These are phyloP conservation scores for Atlantisia rogersi DNA, from an alignment of 2,113 vertebrate species.

Conservation along the genomic window DNA sequence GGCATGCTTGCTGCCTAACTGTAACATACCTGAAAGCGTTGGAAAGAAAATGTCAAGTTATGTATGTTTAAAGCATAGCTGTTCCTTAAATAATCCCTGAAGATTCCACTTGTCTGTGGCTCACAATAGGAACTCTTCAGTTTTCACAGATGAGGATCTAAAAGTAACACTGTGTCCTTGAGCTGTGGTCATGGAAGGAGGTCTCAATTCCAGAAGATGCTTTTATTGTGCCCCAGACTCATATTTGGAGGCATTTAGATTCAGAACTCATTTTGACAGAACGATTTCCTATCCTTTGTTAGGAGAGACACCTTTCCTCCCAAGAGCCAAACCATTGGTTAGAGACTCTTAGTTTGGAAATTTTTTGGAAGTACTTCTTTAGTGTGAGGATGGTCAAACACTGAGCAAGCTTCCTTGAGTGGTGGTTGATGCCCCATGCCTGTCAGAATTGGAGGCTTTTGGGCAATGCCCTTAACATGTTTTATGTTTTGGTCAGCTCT, in stretches of 20 bases:
- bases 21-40: not conserved
- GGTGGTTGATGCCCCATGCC: rapidly evolving
- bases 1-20: not conserved
- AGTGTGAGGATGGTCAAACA: rapidly evolving
- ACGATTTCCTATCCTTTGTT: not conserved
- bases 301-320: not conserved
- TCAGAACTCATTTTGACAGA: not conserved
- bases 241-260: not conserved
- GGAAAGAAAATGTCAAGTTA: not conserved
- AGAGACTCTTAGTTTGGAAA: not conserved
- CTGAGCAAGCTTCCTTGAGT: not conserved
- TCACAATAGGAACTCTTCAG: not conserved
- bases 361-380: not conserved
- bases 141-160: not conserved
- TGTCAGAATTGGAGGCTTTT: not conserved
- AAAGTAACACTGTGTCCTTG: not conserved
- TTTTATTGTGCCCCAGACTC: rapidly evolving
- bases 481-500: not conserved
- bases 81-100: not conserved
- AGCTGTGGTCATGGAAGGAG: not conserved
- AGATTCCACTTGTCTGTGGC: not conserved
- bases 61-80: not conserved
- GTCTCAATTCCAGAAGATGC: not conserved
- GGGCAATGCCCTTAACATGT: not conserved
- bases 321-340: not conserved